Percentiles rank a stretch among this genome's conserved stretches.
These are phyloP conservation scores for Podarcis raffonei DNA, from an alignment of 2,113 vertebrate genomes.

Conservation along the genomic window DNA sequence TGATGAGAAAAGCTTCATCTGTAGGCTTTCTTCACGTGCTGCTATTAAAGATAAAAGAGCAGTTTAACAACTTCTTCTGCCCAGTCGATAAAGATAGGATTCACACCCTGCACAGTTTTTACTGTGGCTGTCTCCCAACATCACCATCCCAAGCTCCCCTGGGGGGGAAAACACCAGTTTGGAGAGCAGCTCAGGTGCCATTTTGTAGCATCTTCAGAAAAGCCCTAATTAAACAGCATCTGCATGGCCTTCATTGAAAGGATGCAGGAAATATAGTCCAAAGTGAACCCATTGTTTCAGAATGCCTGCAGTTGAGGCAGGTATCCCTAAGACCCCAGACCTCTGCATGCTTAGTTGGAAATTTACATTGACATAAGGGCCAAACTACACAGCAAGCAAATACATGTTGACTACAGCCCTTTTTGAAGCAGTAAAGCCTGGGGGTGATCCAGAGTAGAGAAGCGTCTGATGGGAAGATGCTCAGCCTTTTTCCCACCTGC, in stretches of 20 bases:
- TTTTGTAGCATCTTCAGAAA: background rate
- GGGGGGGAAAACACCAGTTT: background rate
- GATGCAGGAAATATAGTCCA: background rate
- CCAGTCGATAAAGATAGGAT: background rate
- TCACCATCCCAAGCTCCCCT: background rate
- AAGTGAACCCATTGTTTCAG: background rate
- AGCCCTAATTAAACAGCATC: background rate
- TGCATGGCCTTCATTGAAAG: background rate
- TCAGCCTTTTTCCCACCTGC: background rate
- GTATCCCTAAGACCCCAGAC: background rate
- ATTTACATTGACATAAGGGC: background rate
- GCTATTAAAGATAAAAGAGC: background rate
- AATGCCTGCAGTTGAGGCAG: background rate
- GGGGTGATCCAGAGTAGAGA: background rate
- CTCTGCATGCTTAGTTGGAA: background rate
- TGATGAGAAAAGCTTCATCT: background rate
- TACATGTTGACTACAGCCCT: background rate
- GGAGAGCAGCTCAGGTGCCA: background rate
- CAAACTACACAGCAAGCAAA: background rate
- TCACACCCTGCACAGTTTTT: background rate
- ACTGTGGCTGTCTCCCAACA: background rate
- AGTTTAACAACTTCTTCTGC: background rate
- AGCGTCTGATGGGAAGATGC: background rate
- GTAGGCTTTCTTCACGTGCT: background rate
- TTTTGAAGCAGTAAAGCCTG: background rate